Conservation (phyloP, 2,888 invertebrate genomes). For the Panzeria rudis region DNA sequence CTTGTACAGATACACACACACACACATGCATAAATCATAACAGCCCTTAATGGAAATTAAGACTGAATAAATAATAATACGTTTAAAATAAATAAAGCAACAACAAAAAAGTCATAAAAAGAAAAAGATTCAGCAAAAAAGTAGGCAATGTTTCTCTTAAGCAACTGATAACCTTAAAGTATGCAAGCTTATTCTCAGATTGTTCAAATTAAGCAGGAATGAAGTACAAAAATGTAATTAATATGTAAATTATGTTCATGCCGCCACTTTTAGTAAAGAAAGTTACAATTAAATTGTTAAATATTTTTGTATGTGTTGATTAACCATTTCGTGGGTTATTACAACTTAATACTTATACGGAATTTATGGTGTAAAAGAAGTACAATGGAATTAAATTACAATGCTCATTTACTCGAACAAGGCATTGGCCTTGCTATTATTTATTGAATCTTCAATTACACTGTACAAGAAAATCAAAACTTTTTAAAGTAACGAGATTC, state of each 20-base stretch:
- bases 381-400: not conserved
- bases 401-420: no score
- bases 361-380: not conserved
- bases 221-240: slow-evolving; percentile 6
- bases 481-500: no score
- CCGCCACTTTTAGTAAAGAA: not conserved
- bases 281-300: not conserved
- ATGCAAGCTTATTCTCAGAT: slow-evolving; percentile 16
- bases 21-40: slow-evolving; percentile 37
- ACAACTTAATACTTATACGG: not conserved
- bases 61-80: slow-evolving; percentile 51
- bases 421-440: no score
- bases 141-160: slow-evolving; percentile 10
- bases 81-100: slow-evolving; percentile 29
- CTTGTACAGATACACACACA: not conserved
- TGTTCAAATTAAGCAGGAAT: slow-evolving; percentile 1
- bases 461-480: no score
- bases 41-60: slow-evolving; percentile 42
- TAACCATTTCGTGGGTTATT: not conserved
- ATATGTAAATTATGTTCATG: slow-evolving; percentile 19
- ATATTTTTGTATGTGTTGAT: not conserved
- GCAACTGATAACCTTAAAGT: not conserved
- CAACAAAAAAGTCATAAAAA: not conserved
- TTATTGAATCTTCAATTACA: no score
- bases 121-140: not conserved